phyloP scores from a whole-genome alignment of 2,888 invertebrate genomes.

The Leptothorax acervorum region DNA sequence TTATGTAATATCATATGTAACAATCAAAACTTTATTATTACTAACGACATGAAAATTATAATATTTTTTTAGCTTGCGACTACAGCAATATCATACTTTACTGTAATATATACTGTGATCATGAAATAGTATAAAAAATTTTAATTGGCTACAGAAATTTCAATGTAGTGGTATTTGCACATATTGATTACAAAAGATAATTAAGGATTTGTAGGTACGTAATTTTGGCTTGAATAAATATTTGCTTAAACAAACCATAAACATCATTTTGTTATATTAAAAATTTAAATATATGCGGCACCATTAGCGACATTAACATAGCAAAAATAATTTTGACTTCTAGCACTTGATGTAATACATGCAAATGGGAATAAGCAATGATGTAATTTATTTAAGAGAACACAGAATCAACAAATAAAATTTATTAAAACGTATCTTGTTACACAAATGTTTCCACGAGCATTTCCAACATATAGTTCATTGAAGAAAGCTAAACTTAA shows the following conservation, averaged over 20 bases:
- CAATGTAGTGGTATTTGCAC: background rate
- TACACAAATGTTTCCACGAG: background rate
- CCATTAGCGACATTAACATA: background rate
- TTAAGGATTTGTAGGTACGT: background rate
- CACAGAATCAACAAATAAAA: constrained; percentile 16
- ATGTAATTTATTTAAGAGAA: background rate
- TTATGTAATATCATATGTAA: background rate
- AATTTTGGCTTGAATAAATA: constrained; percentile 1
- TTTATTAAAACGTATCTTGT: background rate
- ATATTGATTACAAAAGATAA: background rate
- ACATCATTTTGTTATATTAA: background rate
- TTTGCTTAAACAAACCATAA: background rate
- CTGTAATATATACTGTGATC: constrained; percentile 5
- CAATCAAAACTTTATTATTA: background rate
- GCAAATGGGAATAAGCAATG: background rate
- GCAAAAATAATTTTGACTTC: background rate
- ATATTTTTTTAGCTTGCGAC: constrained; percentile 25
- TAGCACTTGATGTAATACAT: background rate
- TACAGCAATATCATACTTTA: constrained; percentile 36
- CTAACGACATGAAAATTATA: background rate
- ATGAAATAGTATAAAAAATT: background rate
- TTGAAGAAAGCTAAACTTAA: background rate
- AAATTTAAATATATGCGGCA: background rate
- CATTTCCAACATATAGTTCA: background rate
- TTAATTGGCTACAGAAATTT: background rate